phyloP scores from a whole-genome alignment of 2,888 invertebrate genomes.

The Hypomecis atomaria region DNA sequence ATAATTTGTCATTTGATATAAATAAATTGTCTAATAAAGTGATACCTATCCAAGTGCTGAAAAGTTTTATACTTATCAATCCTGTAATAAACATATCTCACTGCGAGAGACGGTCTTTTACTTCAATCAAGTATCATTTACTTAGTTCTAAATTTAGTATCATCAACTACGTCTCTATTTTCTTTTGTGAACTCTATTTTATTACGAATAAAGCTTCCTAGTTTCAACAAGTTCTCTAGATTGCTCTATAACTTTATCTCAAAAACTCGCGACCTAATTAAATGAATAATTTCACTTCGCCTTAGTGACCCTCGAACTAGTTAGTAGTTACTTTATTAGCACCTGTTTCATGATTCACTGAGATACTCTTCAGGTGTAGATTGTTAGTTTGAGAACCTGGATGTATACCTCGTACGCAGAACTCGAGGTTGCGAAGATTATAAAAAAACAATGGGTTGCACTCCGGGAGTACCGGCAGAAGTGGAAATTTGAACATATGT shows the following conservation, averaged over 20 bases:
- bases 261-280: slow-evolving; percentile 22
- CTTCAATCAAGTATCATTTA: too few relatives aligned
- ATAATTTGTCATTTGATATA: too few relatives aligned
- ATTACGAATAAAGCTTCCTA: background rate
- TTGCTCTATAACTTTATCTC: background rate
- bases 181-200: background rate
- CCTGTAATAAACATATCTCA: too few relatives aligned
- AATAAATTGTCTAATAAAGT: too few relatives aligned
- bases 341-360: slow-evolving; percentile 39
- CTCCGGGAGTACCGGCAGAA: too few relatives aligned
- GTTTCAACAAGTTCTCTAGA: background rate
- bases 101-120: too few relatives aligned
- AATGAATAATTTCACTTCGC: slow-evolving; percentile 24
- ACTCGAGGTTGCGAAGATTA: background rate
- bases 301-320: slow-evolving; percentile 31
- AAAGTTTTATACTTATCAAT: too few relatives aligned
- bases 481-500: too few relatives aligned
- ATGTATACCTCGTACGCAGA: slow-evolving; percentile 10
- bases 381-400: slow-evolving; percentile 35
- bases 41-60: too few relatives aligned
- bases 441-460: too few relatives aligned
- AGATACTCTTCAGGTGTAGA: slow-evolving; percentile 37
- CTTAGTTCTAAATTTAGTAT: too few relatives aligned
- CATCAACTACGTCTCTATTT: background rate
- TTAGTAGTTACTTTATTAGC: slow-evolving; percentile 34